Evolutionary conservation across 2,888 invertebrate species (phyloP).

Genomic region (Cataglyphis albicans): DNA sequence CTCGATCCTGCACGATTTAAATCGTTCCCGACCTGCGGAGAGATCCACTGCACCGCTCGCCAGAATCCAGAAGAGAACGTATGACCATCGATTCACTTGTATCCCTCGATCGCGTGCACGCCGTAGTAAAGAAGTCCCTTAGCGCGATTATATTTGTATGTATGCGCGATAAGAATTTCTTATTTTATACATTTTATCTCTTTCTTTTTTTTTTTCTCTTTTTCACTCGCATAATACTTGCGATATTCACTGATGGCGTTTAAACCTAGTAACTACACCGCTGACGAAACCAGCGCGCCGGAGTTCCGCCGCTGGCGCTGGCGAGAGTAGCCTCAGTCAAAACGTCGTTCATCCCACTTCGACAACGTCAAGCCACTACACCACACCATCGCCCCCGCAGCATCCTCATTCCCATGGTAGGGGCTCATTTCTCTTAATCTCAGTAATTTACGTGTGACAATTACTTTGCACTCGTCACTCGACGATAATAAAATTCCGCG

Average conservation of each 20-base stretch:
- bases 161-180: conserved; percentile 7
- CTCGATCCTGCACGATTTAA: conserved; percentile 15
- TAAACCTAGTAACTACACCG: conserved; percentile 81
- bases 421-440: conserved; percentile 42
- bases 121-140: background rate
- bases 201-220: background rate
- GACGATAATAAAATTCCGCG: background rate
- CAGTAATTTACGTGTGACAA: background rate
- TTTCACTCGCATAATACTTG: background rate
- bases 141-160: conserved; percentile 6
- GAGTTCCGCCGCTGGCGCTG: conserved; percentile 83
- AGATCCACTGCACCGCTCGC: conserved; percentile 9
- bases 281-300: conserved; percentile 81
- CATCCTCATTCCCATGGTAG: conserved; percentile 82
- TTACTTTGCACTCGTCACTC: conserved; percentile 5
- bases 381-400: conserved; percentile 86
- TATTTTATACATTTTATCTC: background rate
- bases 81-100: background rate
- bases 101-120: conserved; percentile 1
- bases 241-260: conserved; percentile 53
- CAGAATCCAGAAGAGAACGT: conserved; percentile 40
- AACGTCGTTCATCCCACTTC: conserved; percentile 82
- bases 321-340: conserved; percentile 82
- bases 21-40: background rate
- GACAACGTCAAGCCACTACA: conserved; percentile 85